Percentiles rank a stretch among this genome's conserved stretches.
These are phyloP conservation scores for Larimichthys crocea DNA, from an alignment of 2,113 vertebrate species.

Conservation along the genomic window DNA sequence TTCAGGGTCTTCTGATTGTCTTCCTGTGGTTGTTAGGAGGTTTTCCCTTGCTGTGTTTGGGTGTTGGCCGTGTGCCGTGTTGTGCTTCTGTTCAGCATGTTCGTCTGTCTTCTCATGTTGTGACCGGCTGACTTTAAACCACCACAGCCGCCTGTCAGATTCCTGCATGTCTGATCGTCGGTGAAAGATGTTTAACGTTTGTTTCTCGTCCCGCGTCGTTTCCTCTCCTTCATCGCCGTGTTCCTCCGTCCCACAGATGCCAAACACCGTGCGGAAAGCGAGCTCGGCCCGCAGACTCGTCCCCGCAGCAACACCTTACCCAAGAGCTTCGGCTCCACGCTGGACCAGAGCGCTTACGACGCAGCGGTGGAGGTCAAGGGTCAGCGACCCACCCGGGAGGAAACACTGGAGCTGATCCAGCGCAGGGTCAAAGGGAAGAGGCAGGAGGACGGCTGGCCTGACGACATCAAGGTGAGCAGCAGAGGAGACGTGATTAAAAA, in stretches of 20 bases:
- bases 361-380: conserved; percentile 80
- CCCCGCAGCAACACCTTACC: conserved; percentile 98
- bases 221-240: neutral
- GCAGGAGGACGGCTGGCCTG: conserved; percentile 92
- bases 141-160: conserved; percentile 18
- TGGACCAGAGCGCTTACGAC: conserved; percentile 88
- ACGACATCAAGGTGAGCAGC: conserved; percentile 91
- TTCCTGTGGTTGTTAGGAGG: neutral
- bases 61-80: conserved; percentile 18
- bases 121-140: conserved; percentile 16
- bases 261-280: conserved; percentile 93
- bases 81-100: conserved; percentile 7
- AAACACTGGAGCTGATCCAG: conserved; percentile 93
- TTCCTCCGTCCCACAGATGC: conserved; percentile 82
- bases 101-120: conserved; percentile 23
- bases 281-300: conserved; percentile 91
- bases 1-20: too few relatives aligned
- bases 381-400: conserved; percentile 89
- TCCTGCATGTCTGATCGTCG: conserved; percentile 37
- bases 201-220: neutral
- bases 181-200: neutral
- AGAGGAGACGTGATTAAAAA: too few relatives aligned
- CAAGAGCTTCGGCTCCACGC: conserved; percentile 97
- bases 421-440: conserved; percentile 90
- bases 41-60: conserved; percentile 34